A percentile compares a stretch with the other conserved stretches of the same genome.
Evolutionary conservation across 2,113 vertebrate genomes (phyloP).

Genomic region (Podarcis raffonei): DNA sequence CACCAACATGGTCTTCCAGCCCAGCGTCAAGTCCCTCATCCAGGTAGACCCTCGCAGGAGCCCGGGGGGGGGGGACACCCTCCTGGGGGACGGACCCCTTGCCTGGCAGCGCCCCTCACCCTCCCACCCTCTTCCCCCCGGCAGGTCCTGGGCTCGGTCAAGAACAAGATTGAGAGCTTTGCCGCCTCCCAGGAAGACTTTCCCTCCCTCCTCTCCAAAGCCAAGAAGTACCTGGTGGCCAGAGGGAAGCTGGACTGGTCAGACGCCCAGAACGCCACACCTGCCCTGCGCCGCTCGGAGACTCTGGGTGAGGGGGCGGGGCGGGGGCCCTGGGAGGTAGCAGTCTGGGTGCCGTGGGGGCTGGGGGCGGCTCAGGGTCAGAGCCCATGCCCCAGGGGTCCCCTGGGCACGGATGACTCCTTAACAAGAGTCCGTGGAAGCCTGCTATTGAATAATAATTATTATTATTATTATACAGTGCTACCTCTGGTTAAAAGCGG

Average conservation of each 20-base stretch:
- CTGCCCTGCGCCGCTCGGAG: constrained; percentile 83
- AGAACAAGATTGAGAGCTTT: constrained; percentile 94
- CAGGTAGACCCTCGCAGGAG: constrained; percentile 76
- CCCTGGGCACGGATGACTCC: too few species aligned
- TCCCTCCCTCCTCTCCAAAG: constrained; percentile 88
- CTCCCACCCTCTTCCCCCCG: not conserved
- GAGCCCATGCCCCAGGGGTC: too few species aligned
- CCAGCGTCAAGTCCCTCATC: constrained; percentile 95
- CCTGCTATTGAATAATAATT: too few species aligned
- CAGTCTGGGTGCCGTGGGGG: not conserved
- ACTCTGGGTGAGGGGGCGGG: constrained; percentile 76
- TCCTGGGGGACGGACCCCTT: too few species aligned
- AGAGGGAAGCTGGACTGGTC: constrained; percentile 90
- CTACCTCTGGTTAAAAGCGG: too few species aligned
- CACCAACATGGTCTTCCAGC: constrained; percentile 99
- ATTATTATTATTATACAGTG: too few species aligned
- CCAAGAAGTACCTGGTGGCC: constrained; percentile 92
- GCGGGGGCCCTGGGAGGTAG: not conserved
- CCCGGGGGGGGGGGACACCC: accelerated
- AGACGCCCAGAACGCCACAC: constrained; percentile 72
- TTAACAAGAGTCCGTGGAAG: too few species aligned
- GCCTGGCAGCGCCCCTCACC: not conserved
- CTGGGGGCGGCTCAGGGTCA: too few species aligned
- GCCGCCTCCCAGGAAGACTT: constrained; percentile 92
- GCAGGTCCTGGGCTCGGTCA: constrained; percentile 94